These are phyloP conservation scores for Formica aserva DNA, from an alignment of 2,888 invertebrate genomes.

Conservation along the genomic window DNA sequence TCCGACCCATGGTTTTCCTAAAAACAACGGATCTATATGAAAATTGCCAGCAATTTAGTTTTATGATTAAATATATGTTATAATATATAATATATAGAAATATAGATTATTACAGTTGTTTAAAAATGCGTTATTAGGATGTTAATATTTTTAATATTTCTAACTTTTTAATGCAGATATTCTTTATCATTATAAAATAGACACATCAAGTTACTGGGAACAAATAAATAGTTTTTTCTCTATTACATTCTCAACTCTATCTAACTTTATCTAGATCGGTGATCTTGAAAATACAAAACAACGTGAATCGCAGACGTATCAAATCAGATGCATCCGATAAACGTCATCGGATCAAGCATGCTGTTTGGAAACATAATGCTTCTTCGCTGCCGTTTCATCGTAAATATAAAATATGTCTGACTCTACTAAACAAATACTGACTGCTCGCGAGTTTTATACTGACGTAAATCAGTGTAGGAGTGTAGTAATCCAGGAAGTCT, in stretches of 20 bases:
- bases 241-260: not conserved
- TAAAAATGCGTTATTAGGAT: not conserved
- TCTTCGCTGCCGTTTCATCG: not conserved
- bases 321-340: constrained; percentile 19
- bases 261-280: not conserved
- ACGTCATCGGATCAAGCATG: constrained; percentile 4
- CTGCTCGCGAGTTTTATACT: not conserved
- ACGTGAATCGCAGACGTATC: not conserved
- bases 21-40: not conserved
- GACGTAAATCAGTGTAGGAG: not conserved
- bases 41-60: not conserved
- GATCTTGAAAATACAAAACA: not conserved
- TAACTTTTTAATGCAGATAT: not conserved
- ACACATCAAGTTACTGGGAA: not conserved
- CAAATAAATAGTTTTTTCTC: not conserved
- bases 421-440: not conserved
- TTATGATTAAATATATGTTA: not conserved
- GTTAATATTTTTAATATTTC: not conserved
- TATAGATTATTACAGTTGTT: not conserved
- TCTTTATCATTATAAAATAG: not conserved
- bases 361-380: constrained; percentile 23
- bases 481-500: not conserved
- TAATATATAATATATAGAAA: not conserved
- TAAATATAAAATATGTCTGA: constrained; percentile 17
- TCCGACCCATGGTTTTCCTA: constrained; percentile 70